Conservation (phyloP, 2,113 vertebrate species). For the Peromyscus leucopus region DNA sequence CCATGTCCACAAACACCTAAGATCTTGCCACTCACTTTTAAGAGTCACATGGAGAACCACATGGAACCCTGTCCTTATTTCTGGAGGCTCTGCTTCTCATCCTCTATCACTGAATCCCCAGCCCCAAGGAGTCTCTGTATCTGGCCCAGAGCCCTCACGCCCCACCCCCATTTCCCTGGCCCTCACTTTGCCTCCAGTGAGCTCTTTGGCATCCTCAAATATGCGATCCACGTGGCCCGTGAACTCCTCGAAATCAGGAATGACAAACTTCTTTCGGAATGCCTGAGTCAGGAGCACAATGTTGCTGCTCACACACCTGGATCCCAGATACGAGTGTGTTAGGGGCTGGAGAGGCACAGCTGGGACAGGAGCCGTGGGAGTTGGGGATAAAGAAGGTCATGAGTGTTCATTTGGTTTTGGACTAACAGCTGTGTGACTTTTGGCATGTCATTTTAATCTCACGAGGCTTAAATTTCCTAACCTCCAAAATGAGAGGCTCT, state of each 20-base stretch:
- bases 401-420: background rate
- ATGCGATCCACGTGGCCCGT: slow-evolving; percentile 90
- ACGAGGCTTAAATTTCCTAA: slow-evolving; percentile 35
- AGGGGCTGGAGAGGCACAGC: slow-evolving; percentile 54
- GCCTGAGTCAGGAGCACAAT: slow-evolving; percentile 93
- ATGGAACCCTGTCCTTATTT: slow-evolving; percentile 20
- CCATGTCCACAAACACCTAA: background rate
- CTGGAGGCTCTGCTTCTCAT: slow-evolving; percentile 49
- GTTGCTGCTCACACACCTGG: slow-evolving; percentile 92
- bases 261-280: slow-evolving; percentile 93
- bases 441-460: slow-evolving; percentile 21
- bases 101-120: background rate
- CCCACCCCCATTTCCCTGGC: slow-evolving; percentile 53
- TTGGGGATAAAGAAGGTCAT: slow-evolving; percentile 10
- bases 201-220: slow-evolving; percentile 86
- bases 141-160: slow-evolving; percentile 42
- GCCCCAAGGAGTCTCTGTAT: background rate
- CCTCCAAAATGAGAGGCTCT: background rate
- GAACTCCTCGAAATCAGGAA: slow-evolving; percentile 93
- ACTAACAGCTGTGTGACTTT: slow-evolving; percentile 31
- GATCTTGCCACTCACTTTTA: background rate
- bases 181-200: slow-evolving; percentile 88
- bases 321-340: slow-evolving; percentile 67
- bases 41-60: slow-evolving; percentile 29
- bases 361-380: slow-evolving; percentile 24